phyloP scores from a whole-genome alignment of 2,888 invertebrate species.

The Candidula unifasciata region DNA sequence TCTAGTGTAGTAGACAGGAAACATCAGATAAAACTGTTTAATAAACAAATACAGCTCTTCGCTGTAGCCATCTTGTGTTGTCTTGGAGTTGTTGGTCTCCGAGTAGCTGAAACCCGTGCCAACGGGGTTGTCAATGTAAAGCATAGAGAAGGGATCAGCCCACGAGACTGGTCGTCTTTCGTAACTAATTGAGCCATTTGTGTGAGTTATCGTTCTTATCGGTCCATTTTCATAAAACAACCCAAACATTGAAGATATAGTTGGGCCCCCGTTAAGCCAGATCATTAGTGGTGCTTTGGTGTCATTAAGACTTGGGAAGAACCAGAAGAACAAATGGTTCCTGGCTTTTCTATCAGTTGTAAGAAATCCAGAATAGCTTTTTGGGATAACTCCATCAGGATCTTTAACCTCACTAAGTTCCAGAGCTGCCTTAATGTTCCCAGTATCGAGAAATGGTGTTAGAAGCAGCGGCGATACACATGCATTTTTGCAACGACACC shows the following conservation, averaged over 20 bases:
- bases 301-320: conserved; percentile 85
- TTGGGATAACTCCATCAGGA: background rate
- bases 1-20: conserved; percentile 85
- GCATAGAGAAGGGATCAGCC: conserved; percentile 44
- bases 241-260: conserved; percentile 76
- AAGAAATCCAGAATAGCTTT: conserved; percentile 87
- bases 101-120: conserved; percentile 90
- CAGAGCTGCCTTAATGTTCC: background rate
- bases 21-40: conserved; percentile 89
- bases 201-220: background rate
- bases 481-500: background rate
- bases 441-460: conserved; percentile 16
- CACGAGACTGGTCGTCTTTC: conserved; percentile 7
- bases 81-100: conserved; percentile 78
- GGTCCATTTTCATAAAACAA: conserved; percentile 27
- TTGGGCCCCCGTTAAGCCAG: conserved; percentile 79
- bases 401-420: conserved; percentile 15
- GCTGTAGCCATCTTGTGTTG: conserved; percentile 25
- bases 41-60: conserved; percentile 57
- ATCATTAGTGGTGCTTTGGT: conserved; percentile 75
- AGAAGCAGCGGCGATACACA: conserved; percentile 9
- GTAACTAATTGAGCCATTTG: background rate
- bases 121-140: conserved; percentile 86
- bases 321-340: conserved; percentile 95
- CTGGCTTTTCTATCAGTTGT: conserved; percentile 88